A percentile compares a stretch with the other conserved stretches of the same genome.
phyloP scores from a whole-genome alignment of 1,140 invertebrate species.

The Sitophilus oryzae region DNA sequence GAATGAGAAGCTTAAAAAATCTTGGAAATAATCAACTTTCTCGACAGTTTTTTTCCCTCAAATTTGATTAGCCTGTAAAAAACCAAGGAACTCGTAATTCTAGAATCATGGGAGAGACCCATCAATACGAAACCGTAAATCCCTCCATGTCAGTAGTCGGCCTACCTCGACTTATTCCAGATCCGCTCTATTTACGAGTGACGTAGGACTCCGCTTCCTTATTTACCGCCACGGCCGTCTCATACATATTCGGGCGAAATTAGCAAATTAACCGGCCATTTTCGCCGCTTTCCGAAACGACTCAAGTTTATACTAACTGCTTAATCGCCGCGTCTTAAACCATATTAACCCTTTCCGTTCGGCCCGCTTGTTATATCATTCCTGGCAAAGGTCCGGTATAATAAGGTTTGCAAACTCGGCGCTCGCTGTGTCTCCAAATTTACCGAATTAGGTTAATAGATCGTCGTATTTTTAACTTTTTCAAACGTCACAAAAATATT shows the following conservation, averaged over 20 bases:
- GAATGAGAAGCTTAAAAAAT: too few species aligned
- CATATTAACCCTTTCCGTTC: constrained; percentile 15
- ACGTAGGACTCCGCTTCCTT: constrained; percentile 11
- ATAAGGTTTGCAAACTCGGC: background rate
- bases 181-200: too few species aligned
- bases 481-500: too few species aligned
- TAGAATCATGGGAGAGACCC: too few species aligned
- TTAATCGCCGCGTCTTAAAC: constrained; percentile 22
- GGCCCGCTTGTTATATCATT: background rate
- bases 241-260: constrained; percentile 25
- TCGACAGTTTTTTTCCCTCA: too few species aligned
- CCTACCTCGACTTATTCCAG: constrained; percentile 19
- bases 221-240: constrained; percentile 14
- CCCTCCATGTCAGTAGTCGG: too few species aligned
- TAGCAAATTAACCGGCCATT: constrained; percentile 27
- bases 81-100: too few species aligned
- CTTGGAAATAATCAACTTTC: too few species aligned
- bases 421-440: background rate
- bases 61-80: too few species aligned
- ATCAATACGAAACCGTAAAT: too few species aligned
- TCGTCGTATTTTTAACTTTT: too few species aligned
- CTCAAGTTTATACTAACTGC: constrained; percentile 23
- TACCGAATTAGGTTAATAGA: too few species aligned
- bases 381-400: background rate
- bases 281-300: constrained; percentile 18